phyloP scores from a whole-genome alignment of 2,888 invertebrate species.

The Sacculina carcini region DNA sequence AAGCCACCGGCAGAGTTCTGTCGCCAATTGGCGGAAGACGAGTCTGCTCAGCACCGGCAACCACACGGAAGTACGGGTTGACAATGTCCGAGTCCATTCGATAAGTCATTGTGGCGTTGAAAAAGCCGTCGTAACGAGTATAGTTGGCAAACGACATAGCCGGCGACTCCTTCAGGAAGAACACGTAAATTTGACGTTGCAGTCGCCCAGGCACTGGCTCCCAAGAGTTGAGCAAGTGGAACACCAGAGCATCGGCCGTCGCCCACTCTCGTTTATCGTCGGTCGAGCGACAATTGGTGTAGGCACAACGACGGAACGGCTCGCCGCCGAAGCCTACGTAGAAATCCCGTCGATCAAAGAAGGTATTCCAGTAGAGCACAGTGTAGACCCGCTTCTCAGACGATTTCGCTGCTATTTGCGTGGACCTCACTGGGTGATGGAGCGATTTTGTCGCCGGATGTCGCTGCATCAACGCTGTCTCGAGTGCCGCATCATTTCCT shows the following conservation, averaged over 20 bases:
- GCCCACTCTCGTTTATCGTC: slow-evolving; percentile 9
- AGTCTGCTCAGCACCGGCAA: neutral
- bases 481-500: too few species aligned
- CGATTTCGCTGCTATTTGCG: too few species aligned
- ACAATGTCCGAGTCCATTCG: slow-evolving; percentile 7
- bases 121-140: neutral
- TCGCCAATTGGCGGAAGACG: neutral
- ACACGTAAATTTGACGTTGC: slow-evolving; percentile 12
- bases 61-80: slow-evolving; percentile 4
- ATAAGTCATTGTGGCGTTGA: slow-evolving; percentile 10
- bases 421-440: too few species aligned
- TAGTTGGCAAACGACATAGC: neutral
- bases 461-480: too few species aligned
- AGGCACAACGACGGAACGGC: neutral
- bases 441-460: too few species aligned
- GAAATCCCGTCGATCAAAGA: neutral
- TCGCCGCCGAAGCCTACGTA: neutral
- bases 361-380: neutral
- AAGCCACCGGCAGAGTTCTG: neutral
- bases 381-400: too few species aligned
- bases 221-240: slow-evolving; percentile 11
- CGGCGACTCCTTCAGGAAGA: slow-evolving; percentile 13
- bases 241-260: slow-evolving; percentile 13
- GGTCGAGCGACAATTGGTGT: neutral
- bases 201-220: slow-evolving; percentile 9